A percentile compares a stretch with the other conserved stretches of the same genome.
Conservation (phyloP, 2,888 invertebrate genomes). For the Sinodicranocentrus sp. region DNA sequence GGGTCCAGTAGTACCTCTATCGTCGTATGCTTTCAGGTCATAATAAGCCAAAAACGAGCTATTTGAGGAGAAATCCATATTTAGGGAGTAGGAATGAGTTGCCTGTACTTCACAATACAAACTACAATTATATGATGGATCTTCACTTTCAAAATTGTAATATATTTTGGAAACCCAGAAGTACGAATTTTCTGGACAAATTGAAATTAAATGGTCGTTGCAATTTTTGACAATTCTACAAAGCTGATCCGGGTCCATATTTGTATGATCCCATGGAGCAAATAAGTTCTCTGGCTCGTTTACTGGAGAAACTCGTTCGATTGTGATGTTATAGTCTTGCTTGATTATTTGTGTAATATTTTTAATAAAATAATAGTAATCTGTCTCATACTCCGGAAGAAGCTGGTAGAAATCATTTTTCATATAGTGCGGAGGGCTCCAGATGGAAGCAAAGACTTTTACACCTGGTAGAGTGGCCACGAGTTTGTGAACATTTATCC, state of each 20-base stretch:
- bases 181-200: constrained; percentile 72
- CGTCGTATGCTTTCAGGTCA: constrained; percentile 50
- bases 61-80: constrained; percentile 53
- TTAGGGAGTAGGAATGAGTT: constrained; percentile 67
- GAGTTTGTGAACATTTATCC: constrained; percentile 59
- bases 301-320: constrained; percentile 68
- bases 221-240: constrained; percentile 59
- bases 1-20: constrained; percentile 34
- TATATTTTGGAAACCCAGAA: constrained; percentile 68
- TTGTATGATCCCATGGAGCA: constrained; percentile 72
- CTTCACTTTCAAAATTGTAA: constrained; percentile 40
- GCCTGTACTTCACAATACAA: constrained; percentile 48
- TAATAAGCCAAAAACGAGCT: constrained; percentile 64
- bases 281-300: constrained; percentile 73
- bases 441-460: constrained; percentile 67
- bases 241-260: constrained; percentile 60
- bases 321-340: constrained; percentile 56
- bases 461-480: constrained; percentile 43
- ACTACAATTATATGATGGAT: constrained; percentile 38
- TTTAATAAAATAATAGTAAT: constrained; percentile 47
- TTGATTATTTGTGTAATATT: constrained; percentile 55
- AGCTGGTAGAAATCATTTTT: constrained; percentile 63
- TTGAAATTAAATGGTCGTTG: constrained; percentile 65
- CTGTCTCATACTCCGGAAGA: constrained; percentile 45
- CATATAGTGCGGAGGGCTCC: constrained; percentile 74